Evolutionary conservation across 2,888 invertebrate species (phyloP).

Genomic region (Nymphalis urticae): DNA sequence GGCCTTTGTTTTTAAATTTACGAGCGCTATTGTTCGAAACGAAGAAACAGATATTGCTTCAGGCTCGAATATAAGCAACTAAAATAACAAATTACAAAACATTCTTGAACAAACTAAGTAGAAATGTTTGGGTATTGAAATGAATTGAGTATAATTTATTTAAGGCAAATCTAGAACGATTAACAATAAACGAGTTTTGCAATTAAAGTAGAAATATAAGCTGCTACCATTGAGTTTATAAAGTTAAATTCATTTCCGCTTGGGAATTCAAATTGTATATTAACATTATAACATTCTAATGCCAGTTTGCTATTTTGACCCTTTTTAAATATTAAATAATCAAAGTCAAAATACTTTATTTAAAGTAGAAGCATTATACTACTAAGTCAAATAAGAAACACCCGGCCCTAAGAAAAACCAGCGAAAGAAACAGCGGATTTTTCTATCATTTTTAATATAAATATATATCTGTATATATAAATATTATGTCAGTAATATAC

Average conservation of each 20-base stretch:
- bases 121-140: constrained; percentile 28
- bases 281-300: too few relatives aligned
- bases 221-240: background rate
- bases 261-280: too few relatives aligned
- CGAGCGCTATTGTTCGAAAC: constrained; percentile 27
- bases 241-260: background rate
- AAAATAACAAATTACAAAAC: constrained; percentile 29
- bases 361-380: too few relatives aligned
- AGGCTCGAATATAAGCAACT: constrained; percentile 25
- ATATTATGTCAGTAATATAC: too few relatives aligned
- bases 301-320: too few relatives aligned
- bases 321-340: too few relatives aligned
- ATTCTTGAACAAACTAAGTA: constrained; percentile 25
- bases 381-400: too few relatives aligned
- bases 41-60: constrained; percentile 35
- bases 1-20: constrained; percentile 35
- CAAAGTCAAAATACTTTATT: too few relatives aligned
- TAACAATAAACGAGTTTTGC: background rate
- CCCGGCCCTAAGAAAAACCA: too few relatives aligned
- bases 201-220: background rate
- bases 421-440: too few relatives aligned
- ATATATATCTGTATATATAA: too few relatives aligned
- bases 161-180: constrained; percentile 13
- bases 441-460: too few relatives aligned
- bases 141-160: constrained; percentile 23